Conservation (phyloP, 2,888 invertebrate genomes). For the Brachypalpus laphriformis region DNA sequence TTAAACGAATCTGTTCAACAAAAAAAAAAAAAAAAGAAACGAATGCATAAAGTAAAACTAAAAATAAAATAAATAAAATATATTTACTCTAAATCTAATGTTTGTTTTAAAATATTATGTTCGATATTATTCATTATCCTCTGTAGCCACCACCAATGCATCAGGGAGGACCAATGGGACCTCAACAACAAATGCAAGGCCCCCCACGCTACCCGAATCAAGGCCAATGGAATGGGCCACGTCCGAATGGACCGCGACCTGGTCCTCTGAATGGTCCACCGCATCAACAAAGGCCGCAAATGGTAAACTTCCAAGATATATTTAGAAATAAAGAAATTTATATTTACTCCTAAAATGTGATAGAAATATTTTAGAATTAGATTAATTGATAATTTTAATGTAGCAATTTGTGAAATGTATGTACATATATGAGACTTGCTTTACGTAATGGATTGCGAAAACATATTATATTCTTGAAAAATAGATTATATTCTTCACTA, state of each 20-base stretch:
- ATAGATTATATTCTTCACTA: too few species aligned
- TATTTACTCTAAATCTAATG: slow-evolving; percentile 30
- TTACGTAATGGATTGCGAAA: too few species aligned
- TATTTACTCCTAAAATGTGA: slow-evolving; percentile 6
- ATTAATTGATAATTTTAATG: neutral
- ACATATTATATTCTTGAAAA: too few species aligned
- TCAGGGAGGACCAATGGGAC: slow-evolving; percentile 84
- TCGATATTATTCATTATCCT: slow-evolving; percentile 68
- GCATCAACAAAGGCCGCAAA: slow-evolving; percentile 85
- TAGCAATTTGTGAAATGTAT: neutral
- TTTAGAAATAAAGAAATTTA: slow-evolving; percentile 25
- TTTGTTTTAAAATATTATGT: slow-evolving; percentile 64
- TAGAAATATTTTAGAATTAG: neutral
- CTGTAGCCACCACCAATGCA: slow-evolving; percentile 83
- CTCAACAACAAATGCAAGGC: slow-evolving; percentile 84
- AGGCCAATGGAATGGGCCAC: slow-evolving; percentile 83
- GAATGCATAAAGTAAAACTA: slow-evolving; percentile 10
- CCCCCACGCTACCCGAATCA: slow-evolving; percentile 83
- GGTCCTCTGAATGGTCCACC: slow-evolving; percentile 84
- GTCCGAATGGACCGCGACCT: slow-evolving; percentile 83
- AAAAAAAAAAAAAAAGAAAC: neutral
- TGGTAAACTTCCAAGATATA: slow-evolving; percentile 81
- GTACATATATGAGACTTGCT: too few species aligned
- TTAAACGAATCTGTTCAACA: slow-evolving; percentile 3
- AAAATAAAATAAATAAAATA: slow-evolving; percentile 36